Percentiles rank a stretch among this genome's conserved stretches.
phyloP scores from a whole-genome alignment of 2,113 vertebrate genomes.

The Myrmophylax atrothorax region DNA sequence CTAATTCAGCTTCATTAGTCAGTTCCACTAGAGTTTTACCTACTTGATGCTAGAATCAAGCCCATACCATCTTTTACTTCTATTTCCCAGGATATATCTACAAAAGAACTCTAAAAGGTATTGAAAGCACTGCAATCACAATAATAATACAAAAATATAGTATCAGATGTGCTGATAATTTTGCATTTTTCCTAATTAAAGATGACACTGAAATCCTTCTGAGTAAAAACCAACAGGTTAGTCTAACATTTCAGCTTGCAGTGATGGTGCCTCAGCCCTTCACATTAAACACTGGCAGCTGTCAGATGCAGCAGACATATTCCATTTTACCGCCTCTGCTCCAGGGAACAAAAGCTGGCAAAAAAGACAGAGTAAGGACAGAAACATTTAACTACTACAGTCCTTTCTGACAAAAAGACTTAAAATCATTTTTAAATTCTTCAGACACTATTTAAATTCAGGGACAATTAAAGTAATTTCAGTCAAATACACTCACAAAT shows the following conservation, averaged over 20 bases:
- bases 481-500: background rate
- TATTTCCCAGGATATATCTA: background rate
- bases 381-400: background rate
- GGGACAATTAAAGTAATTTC: background rate
- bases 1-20: background rate
- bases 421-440: background rate
- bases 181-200: background rate
- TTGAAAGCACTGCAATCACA: fast-evolving
- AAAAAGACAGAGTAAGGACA: background rate
- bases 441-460: background rate
- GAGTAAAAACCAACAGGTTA: background rate
- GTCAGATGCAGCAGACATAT: background rate
- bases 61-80: background rate
- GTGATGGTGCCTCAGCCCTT: background rate
- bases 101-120: background rate
- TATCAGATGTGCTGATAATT: background rate
- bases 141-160: background rate
- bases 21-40: background rate
- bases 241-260: background rate
- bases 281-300: background rate
- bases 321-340: background rate
- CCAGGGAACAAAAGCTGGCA: background rate
- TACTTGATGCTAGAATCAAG: background rate
- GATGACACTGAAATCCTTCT: background rate
- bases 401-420: background rate